Conservation (phyloP, 2,888 invertebrate genomes). For the Agrotis ipsilon region DNA sequence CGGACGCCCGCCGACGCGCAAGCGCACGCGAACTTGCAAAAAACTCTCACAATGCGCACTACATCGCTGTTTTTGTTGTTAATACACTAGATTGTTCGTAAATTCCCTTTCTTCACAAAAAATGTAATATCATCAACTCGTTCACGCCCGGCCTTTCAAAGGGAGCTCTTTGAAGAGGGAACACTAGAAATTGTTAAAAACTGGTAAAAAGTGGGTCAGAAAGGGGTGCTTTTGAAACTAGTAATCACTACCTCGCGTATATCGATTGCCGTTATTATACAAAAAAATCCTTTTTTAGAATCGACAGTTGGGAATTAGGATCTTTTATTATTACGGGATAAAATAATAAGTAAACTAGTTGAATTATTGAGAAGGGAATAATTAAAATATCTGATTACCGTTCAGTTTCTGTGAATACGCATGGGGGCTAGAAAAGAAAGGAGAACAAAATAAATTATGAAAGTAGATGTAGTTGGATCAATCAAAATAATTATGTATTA, state of each 20-base stretch:
- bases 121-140: slow-evolving; percentile 91
- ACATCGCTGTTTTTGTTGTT: slow-evolving; percentile 89
- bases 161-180: slow-evolving; percentile 88
- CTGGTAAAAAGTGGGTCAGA: slow-evolving; percentile 91
- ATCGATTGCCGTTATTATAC: slow-evolving; percentile 90
- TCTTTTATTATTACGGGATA: slow-evolving; percentile 79
- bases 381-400: slow-evolving; percentile 71
- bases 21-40: slow-evolving; percentile 90
- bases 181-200: slow-evolving; percentile 88
- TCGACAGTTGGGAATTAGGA: slow-evolving; percentile 85
- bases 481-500: too few relatives aligned
- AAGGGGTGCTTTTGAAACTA: slow-evolving; percentile 90
- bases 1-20: slow-evolving; percentile 90
- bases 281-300: slow-evolving; percentile 82
- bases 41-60: slow-evolving; percentile 88
- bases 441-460: neutral
- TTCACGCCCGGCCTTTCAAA: slow-evolving; percentile 91
- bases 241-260: slow-evolving; percentile 89
- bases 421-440: neutral
- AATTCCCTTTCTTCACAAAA: slow-evolving; percentile 88
- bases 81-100: slow-evolving; percentile 90
- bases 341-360: slow-evolving; percentile 77
- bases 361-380: slow-evolving; percentile 69
- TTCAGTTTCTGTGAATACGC: slow-evolving; percentile 5
- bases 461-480: neutral